Base-by-base conservation (phyloP, 2,888 invertebrate genomes). In the Saturnia japonica region DNA sequence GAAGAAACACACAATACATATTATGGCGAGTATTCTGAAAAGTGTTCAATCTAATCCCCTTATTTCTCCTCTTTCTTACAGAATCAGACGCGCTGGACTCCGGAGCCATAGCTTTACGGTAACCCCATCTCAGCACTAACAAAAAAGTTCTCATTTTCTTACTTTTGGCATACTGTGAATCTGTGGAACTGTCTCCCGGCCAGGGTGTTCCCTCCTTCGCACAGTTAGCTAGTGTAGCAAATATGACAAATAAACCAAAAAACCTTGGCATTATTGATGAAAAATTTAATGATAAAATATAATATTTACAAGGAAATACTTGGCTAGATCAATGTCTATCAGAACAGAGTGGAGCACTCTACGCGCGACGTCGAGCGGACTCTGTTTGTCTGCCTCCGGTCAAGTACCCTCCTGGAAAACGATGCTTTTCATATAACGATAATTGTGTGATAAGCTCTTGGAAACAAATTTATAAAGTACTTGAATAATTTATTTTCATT, bases 331-430 rank as follows among this genome's bases (percentile, higher is more conserved):
- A 28, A 25, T 64, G 40, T 34, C n/a, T n/a, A 64, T 64, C 64
- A 64, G n/a, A 1, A 19, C 34, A 34, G 34, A 62, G 64, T 64
- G 40, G 34, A 16, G 40, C 40, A 64, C 64, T 64, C 64, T 2
- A 64, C 1, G 34, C 6, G 40, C 64, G 64, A 64, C 64, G 64
- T 40, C 40, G 34, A 64, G 64, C 40, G 64, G 1, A 19, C 64
- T 64, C 64, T 64, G 64, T 64, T 64, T 64, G 64, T 40, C 64
- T n/a, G 64, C 19, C 64, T 19, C 40, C 64, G 34, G 40, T 64
- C 64, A 6, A 64, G 64, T 40, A n/a, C 64, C 34, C 64, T 64
- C 40, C 64, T 57, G 57, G 57, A 57, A 57, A 57, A 57, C 25
- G 57, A 19, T 16, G 16, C 11, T 25, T n/a, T 11, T 64, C 6